Conservation (phyloP, 2,113 vertebrate genomes). For the Pseudopipra pipra region DNA sequence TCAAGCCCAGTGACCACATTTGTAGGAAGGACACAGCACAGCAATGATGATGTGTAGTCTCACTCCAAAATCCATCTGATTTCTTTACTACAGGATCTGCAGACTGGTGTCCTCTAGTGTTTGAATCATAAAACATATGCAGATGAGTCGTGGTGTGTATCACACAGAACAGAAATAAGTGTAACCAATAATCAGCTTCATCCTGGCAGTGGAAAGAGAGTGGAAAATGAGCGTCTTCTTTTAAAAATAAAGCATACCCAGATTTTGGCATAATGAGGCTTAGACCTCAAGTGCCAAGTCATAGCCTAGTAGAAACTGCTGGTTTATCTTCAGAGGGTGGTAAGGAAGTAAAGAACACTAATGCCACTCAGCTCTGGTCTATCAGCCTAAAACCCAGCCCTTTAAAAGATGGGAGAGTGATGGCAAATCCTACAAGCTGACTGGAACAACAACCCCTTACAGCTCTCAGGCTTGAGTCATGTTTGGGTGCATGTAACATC, state of each 20-base stretch:
- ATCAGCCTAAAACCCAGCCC: not conserved
- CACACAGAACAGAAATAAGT: not conserved
- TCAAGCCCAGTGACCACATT: not conserved
- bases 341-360: not conserved
- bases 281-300: not conserved
- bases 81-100: not conserved
- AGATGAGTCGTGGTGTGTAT: not conserved
- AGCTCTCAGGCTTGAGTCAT: not conserved
- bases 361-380: not conserved
- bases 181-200: not conserved
- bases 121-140: not conserved
- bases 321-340: not conserved
- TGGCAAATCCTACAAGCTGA: not conserved
- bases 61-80: not conserved
- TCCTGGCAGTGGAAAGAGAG: not conserved
- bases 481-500: too few species aligned
- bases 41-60: not conserved
- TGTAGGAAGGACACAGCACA: not conserved
- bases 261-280: not conserved
- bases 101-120: slow-evolving; percentile 7
- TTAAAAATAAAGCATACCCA: not conserved
- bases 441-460: not conserved
- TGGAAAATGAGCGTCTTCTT: not conserved
- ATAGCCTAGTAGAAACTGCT: not conserved
- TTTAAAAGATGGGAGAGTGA: not conserved